Percentiles rank a stretch among this genome's conserved stretches.
phyloP scores from a whole-genome alignment of 1,140 invertebrate genomes.

The Helicoverpa zea region DNA sequence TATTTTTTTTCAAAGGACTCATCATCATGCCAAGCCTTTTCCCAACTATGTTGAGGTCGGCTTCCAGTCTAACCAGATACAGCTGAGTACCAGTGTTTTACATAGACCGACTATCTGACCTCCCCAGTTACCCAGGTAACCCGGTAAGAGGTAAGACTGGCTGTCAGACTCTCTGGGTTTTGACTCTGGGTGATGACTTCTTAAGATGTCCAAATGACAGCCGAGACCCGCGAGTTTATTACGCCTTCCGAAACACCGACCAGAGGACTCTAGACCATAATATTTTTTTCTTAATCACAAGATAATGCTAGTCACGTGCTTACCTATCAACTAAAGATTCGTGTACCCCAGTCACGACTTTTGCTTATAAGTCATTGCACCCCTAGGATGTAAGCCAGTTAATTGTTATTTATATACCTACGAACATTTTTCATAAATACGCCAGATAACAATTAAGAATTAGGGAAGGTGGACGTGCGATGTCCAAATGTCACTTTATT shows the following conservation, averaged over 20 bases:
- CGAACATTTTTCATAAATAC: constrained; percentile 44
- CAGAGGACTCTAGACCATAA: not conserved
- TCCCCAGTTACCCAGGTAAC: too few species aligned
- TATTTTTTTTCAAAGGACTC: too few species aligned
- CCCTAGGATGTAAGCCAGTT: constrained; percentile 61
- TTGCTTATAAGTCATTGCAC: constrained; percentile 66
- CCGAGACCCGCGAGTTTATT: too few species aligned
- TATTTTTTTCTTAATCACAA: constrained; percentile 15
- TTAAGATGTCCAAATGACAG: too few species aligned
- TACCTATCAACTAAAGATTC: constrained; percentile 54
- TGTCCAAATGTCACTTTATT: not conserved
- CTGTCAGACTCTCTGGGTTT: too few species aligned
- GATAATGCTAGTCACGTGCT: constrained; percentile 57
- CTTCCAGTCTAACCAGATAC: too few species aligned
- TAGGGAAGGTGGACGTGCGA: not conserved
- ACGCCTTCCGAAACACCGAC: not conserved
- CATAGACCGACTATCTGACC: too few species aligned
- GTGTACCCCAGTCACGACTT: constrained; percentile 63
- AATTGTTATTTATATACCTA: constrained; percentile 64
- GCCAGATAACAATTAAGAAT: constrained; percentile 37
- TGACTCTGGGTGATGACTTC: too few species aligned
- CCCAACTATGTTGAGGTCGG: too few species aligned
- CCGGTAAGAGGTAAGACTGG: too few species aligned
- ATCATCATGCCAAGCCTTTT: too few species aligned
- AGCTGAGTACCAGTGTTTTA: too few species aligned